Conservation (phyloP, 2,113 vertebrate species). For the Lepisosteus oculatus region DNA sequence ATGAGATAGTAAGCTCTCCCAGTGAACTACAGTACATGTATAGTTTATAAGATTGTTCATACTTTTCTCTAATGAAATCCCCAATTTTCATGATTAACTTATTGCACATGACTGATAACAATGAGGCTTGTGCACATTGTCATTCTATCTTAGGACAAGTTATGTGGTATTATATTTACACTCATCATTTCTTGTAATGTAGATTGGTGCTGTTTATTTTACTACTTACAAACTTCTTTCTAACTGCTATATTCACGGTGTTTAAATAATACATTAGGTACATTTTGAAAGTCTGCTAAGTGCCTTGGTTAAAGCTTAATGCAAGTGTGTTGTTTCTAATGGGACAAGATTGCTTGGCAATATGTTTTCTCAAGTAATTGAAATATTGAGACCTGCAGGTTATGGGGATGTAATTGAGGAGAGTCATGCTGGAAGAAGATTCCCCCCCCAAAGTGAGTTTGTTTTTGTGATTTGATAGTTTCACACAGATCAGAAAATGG, state of each 20-base stretch:
- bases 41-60: no score
- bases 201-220: slow-evolving; percentile 59
- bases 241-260: slow-evolving; percentile 72
- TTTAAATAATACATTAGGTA: slow-evolving; percentile 85
- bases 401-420: slow-evolving; percentile 4
- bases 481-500: no score
- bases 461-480: no score
- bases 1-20: no score
- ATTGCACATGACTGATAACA: no score
- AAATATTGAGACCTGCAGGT: slow-evolving; percentile 56
- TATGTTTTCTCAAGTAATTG: slow-evolving; percentile 80
- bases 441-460: not conserved
- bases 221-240: slow-evolving; percentile 64
- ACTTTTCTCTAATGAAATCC: no score
- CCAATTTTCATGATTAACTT: no score
- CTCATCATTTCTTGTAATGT: slow-evolving; percentile 47
- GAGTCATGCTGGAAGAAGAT: not conserved
- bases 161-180: no score
- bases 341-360: slow-evolving; percentile 81
- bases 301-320: slow-evolving; percentile 74
- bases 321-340: slow-evolving; percentile 83
- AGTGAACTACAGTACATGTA: no score
- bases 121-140: no score
- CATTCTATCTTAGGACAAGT: no score
- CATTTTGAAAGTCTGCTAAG: slow-evolving; percentile 75